A percentile compares a stretch with the other conserved stretches of the same genome.
Evolutionary conservation across 1,140 invertebrate genomes (phyloP).

Genomic region (Drosophila hydei): DNA sequence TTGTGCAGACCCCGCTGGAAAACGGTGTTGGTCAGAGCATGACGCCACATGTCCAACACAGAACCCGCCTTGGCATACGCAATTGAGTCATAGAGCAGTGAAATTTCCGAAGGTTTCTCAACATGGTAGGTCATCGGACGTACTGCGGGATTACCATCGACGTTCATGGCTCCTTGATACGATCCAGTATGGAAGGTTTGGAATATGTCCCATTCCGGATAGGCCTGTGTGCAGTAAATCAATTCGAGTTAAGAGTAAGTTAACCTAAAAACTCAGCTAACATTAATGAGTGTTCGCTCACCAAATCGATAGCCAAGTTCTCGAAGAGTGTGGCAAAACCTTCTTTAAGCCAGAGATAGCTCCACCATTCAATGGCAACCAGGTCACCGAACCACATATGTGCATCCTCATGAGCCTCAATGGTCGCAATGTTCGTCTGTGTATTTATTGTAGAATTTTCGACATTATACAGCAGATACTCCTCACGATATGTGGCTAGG

Average conservation of each 20-base stretch:
- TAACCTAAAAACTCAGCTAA: too few species aligned
- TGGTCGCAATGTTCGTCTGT: constrained; percentile 85
- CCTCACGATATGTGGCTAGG: constrained; percentile 77
- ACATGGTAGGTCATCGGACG: constrained; percentile 92
- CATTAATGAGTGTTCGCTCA: constrained; percentile 13
- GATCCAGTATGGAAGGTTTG: constrained; percentile 90
- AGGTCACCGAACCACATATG: constrained; percentile 89
- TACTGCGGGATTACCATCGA: constrained; percentile 87
- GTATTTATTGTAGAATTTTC: constrained; percentile 71
- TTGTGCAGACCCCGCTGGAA: constrained; percentile 92
- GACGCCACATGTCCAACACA: constrained; percentile 96
- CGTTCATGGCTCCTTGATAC: constrained; percentile 87
- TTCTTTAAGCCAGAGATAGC: constrained; percentile 86
- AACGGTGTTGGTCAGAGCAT: constrained; percentile 93
- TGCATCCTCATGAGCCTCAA: constrained; percentile 87
- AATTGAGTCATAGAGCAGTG: constrained; percentile 91
- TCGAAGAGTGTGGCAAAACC: constrained; percentile 85
- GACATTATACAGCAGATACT: constrained; percentile 70
- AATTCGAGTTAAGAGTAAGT: not conserved
- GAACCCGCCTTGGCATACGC: constrained; percentile 88
- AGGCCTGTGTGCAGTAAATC: constrained; percentile 82
- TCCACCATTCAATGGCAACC: constrained; percentile 87
- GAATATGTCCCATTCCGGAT: constrained; percentile 90
- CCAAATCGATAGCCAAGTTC: constrained; percentile 67
- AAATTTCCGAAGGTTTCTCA: constrained; percentile 89